A percentile compares a stretch with the other conserved stretches of the same genome.
Evolutionary conservation across 2,888 invertebrate species (phyloP).

Genomic region (Calliphora vomitoria): DNA sequence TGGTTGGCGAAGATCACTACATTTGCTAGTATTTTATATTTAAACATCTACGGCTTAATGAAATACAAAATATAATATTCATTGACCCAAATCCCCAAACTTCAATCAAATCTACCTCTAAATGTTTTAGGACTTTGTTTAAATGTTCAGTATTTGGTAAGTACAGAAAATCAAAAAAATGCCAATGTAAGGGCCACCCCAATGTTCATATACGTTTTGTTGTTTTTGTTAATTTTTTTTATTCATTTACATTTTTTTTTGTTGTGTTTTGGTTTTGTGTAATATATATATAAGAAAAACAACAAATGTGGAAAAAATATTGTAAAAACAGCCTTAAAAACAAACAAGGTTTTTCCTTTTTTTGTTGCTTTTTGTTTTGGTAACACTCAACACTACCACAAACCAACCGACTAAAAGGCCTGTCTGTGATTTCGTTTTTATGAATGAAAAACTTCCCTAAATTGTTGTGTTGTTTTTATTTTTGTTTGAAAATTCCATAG

Average conservation of each 20-base stretch:
- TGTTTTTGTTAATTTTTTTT: neutral
- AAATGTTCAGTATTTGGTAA: too few species aligned
- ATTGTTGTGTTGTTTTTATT: constrained; percentile 19
- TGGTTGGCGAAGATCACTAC: too few species aligned
- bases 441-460: constrained; percentile 8
- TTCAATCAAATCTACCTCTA: too few species aligned
- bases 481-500: constrained; percentile 19
- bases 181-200: too few species aligned
- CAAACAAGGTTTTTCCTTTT: constrained; percentile 19
- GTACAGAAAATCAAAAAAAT: too few species aligned
- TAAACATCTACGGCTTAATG: too few species aligned
- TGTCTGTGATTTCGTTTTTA: constrained; percentile 9
- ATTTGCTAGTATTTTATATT: too few species aligned
- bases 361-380: constrained; percentile 9
- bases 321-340: constrained; percentile 17
- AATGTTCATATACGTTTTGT: too few species aligned
- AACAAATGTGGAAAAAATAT: too few species aligned
- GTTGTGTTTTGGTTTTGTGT: neutral
- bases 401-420: constrained; percentile 28
- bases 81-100: too few species aligned
- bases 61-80: too few species aligned
- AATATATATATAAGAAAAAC: neutral
- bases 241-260: neutral
- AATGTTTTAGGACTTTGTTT: too few species aligned
- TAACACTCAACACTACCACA: constrained; percentile 39